A percentile compares a stretch with the other conserved stretches of the same genome.
phyloP scores from a whole-genome alignment of 1,140 invertebrate species.

The Contarinia nasturtii region DNA sequence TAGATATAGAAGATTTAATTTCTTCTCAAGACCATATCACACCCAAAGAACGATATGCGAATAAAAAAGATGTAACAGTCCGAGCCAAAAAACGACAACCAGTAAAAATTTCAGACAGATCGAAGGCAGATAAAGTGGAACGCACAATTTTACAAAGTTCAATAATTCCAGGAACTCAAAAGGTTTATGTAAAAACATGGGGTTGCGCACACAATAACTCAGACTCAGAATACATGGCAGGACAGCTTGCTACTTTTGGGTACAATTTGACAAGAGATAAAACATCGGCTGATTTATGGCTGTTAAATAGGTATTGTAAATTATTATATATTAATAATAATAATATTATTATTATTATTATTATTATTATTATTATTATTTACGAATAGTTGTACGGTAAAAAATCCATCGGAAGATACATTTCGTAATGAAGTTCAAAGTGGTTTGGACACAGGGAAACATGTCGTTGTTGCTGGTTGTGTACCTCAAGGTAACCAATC shows the following conservation, averaged over 20 bases:
- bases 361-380: background rate
- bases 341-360: too few species aligned
- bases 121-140: conserved; percentile 1
- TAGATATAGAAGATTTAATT: conserved; percentile 65
- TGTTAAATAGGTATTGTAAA: conserved; percentile 62
- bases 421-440: conserved; percentile 82
- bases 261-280: conserved; percentile 73
- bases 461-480: conserved; percentile 88
- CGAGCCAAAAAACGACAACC: conserved; percentile 30
- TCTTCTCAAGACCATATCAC: conserved; percentile 55
- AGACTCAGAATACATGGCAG: conserved; percentile 96
- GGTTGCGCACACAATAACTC: conserved; percentile 94
- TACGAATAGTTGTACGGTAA: conserved; percentile 67
- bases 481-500: too few species aligned
- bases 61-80: conserved; percentile 42
- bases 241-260: conserved; percentile 70
- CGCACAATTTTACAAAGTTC: conserved; percentile 27
- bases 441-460: conserved; percentile 55
- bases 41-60: conserved; percentile 49
- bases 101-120: conserved; percentile 1
- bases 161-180: conserved; percentile 77
- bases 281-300: conserved; percentile 72
- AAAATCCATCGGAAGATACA: conserved; percentile 91
- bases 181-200: conserved; percentile 90
- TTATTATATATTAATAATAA: too few species aligned